Percentiles rank a stretch among this genome's conserved stretches.
Evolutionary conservation across 2,113 vertebrate genomes (phyloP).

Genomic region (Silurus meridionalis): DNA sequence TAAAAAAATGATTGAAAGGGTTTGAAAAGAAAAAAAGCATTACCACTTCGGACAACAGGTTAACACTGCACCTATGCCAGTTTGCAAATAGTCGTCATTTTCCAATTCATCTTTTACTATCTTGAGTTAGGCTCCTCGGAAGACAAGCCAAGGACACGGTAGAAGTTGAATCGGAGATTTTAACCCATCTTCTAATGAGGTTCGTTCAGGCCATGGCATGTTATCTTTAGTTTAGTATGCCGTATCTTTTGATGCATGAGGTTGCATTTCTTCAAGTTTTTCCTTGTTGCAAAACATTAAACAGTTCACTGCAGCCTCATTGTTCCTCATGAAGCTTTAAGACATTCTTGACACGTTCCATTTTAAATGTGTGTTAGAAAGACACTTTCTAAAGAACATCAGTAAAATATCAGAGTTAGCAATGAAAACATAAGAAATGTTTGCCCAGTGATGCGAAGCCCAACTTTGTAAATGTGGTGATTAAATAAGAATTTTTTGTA

Average conservation of each 20-base stretch:
- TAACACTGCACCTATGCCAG: constrained; percentile 9
- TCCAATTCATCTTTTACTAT: constrained; percentile 27
- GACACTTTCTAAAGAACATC: constrained; percentile 36
- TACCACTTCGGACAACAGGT: neutral
- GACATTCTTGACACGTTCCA: constrained; percentile 45
- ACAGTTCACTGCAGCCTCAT: constrained; percentile 21
- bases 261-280: constrained; percentile 31
- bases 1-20: neutral
- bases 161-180: constrained; percentile 15
- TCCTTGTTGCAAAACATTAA: constrained; percentile 15
- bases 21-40: neutral
- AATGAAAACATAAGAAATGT: constrained; percentile 31
- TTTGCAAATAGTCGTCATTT: constrained; percentile 25
- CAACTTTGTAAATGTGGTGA: constrained; percentile 58
- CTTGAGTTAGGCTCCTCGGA: neutral
- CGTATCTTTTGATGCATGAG: constrained; percentile 36
- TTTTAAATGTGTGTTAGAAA: constrained; percentile 39
- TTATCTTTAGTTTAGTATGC: constrained; percentile 48
- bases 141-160: neutral
- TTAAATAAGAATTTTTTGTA: constrained; percentile 59
- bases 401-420: constrained; percentile 32
- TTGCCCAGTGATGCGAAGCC: constrained; percentile 34
- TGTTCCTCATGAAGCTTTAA: constrained; percentile 35
- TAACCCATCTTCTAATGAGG: constrained; percentile 16
- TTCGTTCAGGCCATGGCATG: constrained; percentile 39